Conservation (phyloP, 2,888 invertebrate genomes). For the Meta bourneti region DNA sequence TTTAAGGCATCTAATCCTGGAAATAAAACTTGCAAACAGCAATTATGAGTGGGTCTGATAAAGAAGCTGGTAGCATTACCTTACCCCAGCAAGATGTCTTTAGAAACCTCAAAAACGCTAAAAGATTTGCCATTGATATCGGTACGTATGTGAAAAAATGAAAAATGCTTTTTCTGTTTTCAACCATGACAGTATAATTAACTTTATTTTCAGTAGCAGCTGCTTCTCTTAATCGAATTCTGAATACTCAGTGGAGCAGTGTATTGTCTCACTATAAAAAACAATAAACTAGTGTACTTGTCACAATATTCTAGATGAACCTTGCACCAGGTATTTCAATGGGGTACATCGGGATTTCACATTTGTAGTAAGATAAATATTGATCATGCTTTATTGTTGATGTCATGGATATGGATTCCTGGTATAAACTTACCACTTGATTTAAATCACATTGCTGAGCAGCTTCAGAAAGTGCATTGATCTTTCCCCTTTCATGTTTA, state of each 20-base stretch:
- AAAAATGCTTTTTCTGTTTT: neutral
- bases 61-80: constrained; percentile 82
- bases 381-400: no score
- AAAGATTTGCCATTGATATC: constrained; percentile 86
- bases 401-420: no score
- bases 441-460: no score
- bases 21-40: neutral
- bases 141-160: constrained; percentile 81
- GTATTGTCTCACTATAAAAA: neutral
- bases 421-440: no score
- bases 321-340: no score
- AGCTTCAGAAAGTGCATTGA: no score
- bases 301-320: no score
- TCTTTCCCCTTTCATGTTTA: no score
- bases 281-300: neutral
- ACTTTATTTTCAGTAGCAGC: neutral
- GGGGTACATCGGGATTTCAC: no score
- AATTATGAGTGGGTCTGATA: constrained; percentile 62
- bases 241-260: neutral
- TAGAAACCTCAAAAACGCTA: constrained; percentile 85
- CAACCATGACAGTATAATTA: constrained; percentile 38
- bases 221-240: neutral
- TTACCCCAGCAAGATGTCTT: constrained; percentile 84
- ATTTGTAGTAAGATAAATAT: no score
- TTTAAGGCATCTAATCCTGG: neutral